Conservation (phyloP, 2,113 vertebrate species). For the Lagenorhynchus albirostris region DNA sequence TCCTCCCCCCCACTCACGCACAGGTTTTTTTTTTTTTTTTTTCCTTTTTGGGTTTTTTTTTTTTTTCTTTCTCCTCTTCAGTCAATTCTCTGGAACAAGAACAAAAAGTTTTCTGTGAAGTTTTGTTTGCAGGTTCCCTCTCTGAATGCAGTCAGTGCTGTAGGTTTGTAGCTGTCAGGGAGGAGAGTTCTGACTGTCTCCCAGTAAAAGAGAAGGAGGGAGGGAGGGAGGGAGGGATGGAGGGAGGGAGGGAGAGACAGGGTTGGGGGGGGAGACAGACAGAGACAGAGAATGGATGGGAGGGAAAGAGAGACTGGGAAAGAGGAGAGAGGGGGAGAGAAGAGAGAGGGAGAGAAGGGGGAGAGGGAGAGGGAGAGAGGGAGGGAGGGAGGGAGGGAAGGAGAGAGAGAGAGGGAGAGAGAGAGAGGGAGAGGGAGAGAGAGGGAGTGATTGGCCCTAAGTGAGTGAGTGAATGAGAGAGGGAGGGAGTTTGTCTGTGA, state of each 20-base stretch:
- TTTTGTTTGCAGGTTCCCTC: constrained; percentile 86
- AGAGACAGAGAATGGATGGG: constrained; percentile 74
- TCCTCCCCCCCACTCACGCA: constrained; percentile 77
- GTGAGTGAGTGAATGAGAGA: constrained; percentile 89
- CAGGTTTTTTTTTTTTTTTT: constrained; percentile 66
- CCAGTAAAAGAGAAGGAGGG: constrained; percentile 66
- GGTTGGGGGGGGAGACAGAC: neutral
- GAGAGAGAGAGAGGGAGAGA: accelerated
- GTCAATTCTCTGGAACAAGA: constrained; percentile 86
- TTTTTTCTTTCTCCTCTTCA: constrained; percentile 80
- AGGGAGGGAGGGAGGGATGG: constrained; percentile 71
- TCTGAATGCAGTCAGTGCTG: constrained; percentile 86
- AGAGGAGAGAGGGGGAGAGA: neutral
- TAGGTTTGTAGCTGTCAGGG: constrained; percentile 88
- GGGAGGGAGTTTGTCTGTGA: constrained; percentile 87
- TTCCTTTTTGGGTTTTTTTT: neutral
- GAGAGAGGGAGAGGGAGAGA: neutral
- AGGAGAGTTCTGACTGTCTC: constrained; percentile 87
- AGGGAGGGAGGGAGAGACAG: constrained; percentile 60
- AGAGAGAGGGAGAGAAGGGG: constrained; percentile 42
- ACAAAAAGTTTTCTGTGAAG: constrained; percentile 90
- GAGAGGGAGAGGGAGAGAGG: constrained; percentile 65
- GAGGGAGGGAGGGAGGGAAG: neutral
- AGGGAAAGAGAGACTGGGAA: constrained; percentile 50
- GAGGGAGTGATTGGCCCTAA: constrained; percentile 84